Conservation (phyloP, 2,888 invertebrate genomes). For the Epinotia nisella region DNA sequence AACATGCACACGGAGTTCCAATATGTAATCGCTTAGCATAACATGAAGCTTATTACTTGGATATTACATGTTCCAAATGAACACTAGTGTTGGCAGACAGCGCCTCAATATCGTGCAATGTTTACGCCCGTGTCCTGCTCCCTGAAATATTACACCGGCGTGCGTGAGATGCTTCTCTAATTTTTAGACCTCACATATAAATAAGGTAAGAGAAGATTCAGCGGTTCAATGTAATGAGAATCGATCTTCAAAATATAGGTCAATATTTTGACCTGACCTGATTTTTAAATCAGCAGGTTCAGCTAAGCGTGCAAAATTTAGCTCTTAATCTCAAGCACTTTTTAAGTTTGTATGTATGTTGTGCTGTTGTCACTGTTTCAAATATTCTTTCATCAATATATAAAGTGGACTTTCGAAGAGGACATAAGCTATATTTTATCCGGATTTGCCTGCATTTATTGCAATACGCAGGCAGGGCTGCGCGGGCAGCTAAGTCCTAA, state of each 20-base stretch:
- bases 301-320: background rate
- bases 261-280: conserved; percentile 8
- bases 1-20: background rate
- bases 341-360: too few relatives aligned
- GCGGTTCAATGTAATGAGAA: conserved; percentile 1
- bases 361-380: too few relatives aligned
- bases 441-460: too few relatives aligned
- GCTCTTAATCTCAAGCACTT: too few relatives aligned
- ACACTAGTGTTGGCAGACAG: conserved; percentile 42
- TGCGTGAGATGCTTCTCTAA: conserved; percentile 56
- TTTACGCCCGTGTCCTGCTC: conserved; percentile 55
- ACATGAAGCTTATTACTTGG: background rate
- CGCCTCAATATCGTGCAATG: conserved; percentile 61
- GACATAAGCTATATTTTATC: too few relatives aligned
- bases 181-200: conserved; percentile 49
- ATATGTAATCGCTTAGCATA: background rate
- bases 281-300: background rate
- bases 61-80: conserved; percentile 24
- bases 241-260: conserved; percentile 22
- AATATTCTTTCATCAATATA: too few relatives aligned
- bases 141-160: conserved; percentile 62
- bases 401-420: too few relatives aligned
- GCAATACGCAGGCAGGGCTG: too few relatives aligned
- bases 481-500: too few relatives aligned
- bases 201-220: conserved; percentile 24